Evolutionary conservation across 2,113 vertebrate species (phyloP).

Genomic region (Trogon surrucura): DNA sequence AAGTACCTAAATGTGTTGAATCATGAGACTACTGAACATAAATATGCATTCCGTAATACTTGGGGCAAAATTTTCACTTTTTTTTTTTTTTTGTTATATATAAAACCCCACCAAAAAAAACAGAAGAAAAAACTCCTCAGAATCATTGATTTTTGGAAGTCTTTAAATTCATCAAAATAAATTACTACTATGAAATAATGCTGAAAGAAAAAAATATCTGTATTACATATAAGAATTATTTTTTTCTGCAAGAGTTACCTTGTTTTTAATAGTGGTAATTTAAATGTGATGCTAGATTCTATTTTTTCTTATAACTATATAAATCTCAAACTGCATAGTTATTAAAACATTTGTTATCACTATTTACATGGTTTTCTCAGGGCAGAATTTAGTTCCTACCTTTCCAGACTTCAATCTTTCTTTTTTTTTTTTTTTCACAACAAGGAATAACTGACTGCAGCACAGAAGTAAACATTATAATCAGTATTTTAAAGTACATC

Average conservation of each 20-base stretch:
- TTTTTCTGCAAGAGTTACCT: neutral
- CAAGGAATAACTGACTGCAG: neutral
- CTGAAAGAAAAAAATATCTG: accelerated
- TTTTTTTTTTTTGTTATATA: neutral
- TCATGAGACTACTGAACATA: neutral
- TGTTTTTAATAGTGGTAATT: neutral
- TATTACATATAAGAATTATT: neutral
- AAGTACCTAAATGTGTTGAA: neutral
- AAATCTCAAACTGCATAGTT: neutral
- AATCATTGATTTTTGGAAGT: accelerated
- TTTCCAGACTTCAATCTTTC: neutral
- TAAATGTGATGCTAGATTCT: neutral
- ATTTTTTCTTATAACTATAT: neutral
- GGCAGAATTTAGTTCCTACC: neutral
- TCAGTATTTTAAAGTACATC: neutral
- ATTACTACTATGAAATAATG: neutral
- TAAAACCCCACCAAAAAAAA: accelerated
- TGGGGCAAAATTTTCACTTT: neutral
- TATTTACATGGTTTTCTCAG: neutral
- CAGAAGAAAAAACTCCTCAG: neutral
- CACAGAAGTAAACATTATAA: neutral
- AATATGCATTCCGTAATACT: neutral
- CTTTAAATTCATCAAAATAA: neutral
- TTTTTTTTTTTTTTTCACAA: neutral
- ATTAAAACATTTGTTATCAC: neutral